Base-by-base conservation (phyloP, 2,888 invertebrate species). In the Rhyacophila evoluta region DNA sequence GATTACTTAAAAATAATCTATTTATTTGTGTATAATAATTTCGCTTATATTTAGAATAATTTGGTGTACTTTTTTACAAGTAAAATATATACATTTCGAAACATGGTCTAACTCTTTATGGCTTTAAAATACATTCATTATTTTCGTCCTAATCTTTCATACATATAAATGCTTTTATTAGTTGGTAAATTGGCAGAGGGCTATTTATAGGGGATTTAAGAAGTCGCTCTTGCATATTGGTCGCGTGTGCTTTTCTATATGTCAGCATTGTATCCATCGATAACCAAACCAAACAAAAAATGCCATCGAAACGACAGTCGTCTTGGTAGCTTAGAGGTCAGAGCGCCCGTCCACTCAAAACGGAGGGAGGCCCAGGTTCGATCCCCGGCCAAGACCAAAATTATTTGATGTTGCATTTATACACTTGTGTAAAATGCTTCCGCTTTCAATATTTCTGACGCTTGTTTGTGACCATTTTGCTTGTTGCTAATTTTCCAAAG, bases 251-350 rank as follows among this genome's bases (percentile, higher is more conserved):
- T 55, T 55, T 55, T 25, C n/a, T 55, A 55, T 15, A 5, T 55
- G 25, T 55, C 15, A 55, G 55, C 55, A 39, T 12, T 39, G 15
- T 39, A 5, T 39, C 39, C 15, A 39, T 39, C 19, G 55, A 55
- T 4, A 6, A 55, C 15, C 55, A 33, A 33, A 12, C 55, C 55
- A 55, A 55, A 55, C 55, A 55, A 5, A 55, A 55, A 55, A 55
- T 55, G 55, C 37, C 77, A 72, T 81, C 78, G 70, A 74, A 74
- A 81, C 33, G 72, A 77, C 72, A 11, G 29, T 84, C 88, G 89
- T 89, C 89, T 89, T 89, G 89, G 88, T 90, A 89, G 89, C 89
- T 89, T 85, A 89, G 88, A 85, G 89, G 89, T 85, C 77, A 89
- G 87, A 89, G 89, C 89, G 88, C 88, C 89, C 87, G 84, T 87